Conservation (phyloP, 2,888 invertebrate species). For the Agrotis clavis region DNA sequence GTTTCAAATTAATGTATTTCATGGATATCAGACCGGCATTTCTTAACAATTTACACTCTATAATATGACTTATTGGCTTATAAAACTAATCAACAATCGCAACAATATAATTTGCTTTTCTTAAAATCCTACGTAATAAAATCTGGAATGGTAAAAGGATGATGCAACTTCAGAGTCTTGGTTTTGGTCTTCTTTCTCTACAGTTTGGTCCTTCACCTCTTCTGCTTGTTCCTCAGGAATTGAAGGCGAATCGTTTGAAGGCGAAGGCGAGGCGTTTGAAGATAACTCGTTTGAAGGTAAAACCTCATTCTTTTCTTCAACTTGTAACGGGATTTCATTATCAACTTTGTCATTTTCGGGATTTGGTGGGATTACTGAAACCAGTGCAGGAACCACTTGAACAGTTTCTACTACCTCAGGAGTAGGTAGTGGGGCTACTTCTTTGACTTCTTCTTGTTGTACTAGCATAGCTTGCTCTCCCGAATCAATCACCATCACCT, state of each 20-base stretch:
- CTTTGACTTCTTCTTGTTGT: slow-evolving; percentile 64
- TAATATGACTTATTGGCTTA: slow-evolving; percentile 61
- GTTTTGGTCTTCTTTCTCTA: slow-evolving; percentile 65
- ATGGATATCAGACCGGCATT: slow-evolving; percentile 37
- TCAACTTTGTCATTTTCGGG: slow-evolving; percentile 40
- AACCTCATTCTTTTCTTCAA: slow-evolving; percentile 58
- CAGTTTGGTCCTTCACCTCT: slow-evolving; percentile 52
- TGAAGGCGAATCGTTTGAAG: slow-evolving; percentile 24
- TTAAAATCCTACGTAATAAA: slow-evolving; percentile 79
- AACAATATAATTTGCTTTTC: slow-evolving; percentile 43
- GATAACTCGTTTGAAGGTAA: slow-evolving; percentile 37
- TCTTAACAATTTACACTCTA: slow-evolving; percentile 52
- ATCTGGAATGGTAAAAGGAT: slow-evolving; percentile 84
- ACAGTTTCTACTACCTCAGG: slow-evolving; percentile 67
- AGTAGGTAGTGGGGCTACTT: slow-evolving; percentile 63
- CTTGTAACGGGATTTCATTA: slow-evolving; percentile 52
- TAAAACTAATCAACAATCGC: slow-evolving; percentile 51
- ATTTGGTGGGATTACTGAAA: slow-evolving; percentile 67
- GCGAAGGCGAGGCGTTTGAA: slow-evolving; percentile 35
- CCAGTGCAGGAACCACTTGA: slow-evolving; percentile 69
- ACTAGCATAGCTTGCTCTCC: slow-evolving; percentile 67
- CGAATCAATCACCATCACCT: slow-evolving; percentile 61
- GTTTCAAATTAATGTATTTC: slow-evolving; percentile 42
- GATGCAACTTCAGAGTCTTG: slow-evolving; percentile 85
- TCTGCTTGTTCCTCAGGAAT: slow-evolving; percentile 54